phyloP scores from a whole-genome alignment of 2,797 vertebrate genomes.

The Alectoris magna region DNA sequence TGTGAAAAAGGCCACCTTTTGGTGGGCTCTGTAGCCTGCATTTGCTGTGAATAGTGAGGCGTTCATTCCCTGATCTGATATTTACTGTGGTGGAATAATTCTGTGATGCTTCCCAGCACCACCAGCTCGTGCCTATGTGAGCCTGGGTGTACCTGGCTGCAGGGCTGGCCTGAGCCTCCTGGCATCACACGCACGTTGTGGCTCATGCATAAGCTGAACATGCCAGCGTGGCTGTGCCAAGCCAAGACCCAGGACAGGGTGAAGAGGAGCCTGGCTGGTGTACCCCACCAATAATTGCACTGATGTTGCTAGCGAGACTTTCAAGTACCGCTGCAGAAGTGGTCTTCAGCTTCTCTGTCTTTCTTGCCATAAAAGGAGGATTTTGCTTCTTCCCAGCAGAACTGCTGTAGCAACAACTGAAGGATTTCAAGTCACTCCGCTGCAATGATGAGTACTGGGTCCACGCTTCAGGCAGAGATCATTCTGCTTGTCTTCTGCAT shows the following conservation, averaged over 20 bases:
- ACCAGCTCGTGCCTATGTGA: accelerated
- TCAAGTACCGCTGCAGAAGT: accelerated
- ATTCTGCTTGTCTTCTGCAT: neutral
- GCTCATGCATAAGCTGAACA: accelerated
- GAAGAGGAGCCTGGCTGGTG: neutral
- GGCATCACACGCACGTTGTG: accelerated
- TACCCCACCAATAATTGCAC: neutral
- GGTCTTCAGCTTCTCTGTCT: neutral
- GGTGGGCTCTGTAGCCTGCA: neutral
- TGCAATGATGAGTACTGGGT: neutral
- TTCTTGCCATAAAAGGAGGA: neutral
- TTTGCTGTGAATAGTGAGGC: neutral
- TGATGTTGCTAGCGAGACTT: neutral
- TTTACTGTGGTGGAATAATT: accelerated
- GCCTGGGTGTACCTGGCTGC: accelerated
- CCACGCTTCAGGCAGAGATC: neutral
- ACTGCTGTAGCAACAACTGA: neutral
- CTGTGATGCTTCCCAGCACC: neutral
- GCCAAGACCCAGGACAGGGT: neutral
- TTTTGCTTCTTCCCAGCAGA: neutral
- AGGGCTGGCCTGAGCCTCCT: neutral
- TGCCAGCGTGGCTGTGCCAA: accelerated
- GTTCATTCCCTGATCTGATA: neutral
- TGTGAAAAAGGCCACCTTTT: neutral
- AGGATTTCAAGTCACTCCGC: constrained; percentile 12